Evolutionary conservation across 1,140 invertebrate species (phyloP).

Genomic region (Dendroctonus ponderosae): DNA sequence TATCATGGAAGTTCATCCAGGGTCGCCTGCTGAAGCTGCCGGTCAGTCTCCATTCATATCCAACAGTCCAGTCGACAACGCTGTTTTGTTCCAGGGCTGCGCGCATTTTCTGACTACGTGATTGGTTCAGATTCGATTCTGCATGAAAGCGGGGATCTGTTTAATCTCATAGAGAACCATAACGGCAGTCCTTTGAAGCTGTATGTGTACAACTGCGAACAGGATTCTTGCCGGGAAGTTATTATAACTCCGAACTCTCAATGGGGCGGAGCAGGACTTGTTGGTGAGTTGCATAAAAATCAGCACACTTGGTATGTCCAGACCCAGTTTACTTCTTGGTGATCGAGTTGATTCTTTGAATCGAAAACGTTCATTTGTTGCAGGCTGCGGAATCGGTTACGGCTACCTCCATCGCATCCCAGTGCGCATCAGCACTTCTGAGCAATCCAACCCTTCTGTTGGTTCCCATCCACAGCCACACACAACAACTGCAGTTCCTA

Average conservation of each 20-base stretch:
- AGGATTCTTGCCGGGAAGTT: constrained; percentile 93
- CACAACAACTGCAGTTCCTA: constrained; percentile 30
- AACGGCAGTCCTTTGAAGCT: constrained; percentile 91
- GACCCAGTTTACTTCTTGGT: neutral
- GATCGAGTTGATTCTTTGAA: neutral
- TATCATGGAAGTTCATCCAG: constrained; percentile 93
- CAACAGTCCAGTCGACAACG: neutral
- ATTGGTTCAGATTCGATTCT: constrained; percentile 97
- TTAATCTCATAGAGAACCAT: constrained; percentile 94
- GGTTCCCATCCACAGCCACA: constrained; percentile 10
- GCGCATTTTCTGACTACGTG: constrained; percentile 93
- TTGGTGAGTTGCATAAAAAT: constrained; percentile 55
- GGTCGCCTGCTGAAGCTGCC: constrained; percentile 92
- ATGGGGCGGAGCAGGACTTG: constrained; percentile 95
- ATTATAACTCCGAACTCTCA: constrained; percentile 82
- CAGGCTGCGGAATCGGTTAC: constrained; percentile 95
- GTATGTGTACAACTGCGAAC: constrained; percentile 97
- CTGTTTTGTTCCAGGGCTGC: constrained; percentile 61
- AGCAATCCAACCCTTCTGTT: constrained; percentile 26
- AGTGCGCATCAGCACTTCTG: constrained; percentile 53
- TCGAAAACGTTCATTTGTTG: constrained; percentile 1
- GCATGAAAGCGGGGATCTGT: constrained; percentile 98
- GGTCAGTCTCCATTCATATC: constrained; percentile 60
- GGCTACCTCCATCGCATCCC: constrained; percentile 98
- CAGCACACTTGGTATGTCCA: no score